Evolutionary conservation across 2,888 invertebrate genomes (phyloP).

Genomic region (Carterocephalus palaemon): DNA sequence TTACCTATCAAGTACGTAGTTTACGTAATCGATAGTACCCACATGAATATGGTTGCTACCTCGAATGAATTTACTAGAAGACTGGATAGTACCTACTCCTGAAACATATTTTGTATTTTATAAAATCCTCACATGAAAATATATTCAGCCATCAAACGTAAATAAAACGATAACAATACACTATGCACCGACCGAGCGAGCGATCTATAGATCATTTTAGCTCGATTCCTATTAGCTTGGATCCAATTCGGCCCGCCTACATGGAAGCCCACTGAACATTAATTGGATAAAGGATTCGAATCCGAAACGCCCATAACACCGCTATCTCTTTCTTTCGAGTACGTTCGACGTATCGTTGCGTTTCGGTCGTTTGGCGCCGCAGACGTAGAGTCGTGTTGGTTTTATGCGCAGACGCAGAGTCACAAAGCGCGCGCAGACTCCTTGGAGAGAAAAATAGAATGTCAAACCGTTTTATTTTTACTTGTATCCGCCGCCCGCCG

Average conservation of each 20-base stretch:
- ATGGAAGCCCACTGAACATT: slow-evolving; percentile 75
- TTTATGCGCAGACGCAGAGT: slow-evolving; percentile 63
- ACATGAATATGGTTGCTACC: slow-evolving; percentile 16
- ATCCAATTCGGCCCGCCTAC: slow-evolving; percentile 63
- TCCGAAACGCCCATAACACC: slow-evolving; percentile 61
- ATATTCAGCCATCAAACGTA: slow-evolving; percentile 68
- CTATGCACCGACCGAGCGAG: slow-evolving; percentile 56
- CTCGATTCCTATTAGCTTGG: slow-evolving; percentile 74
- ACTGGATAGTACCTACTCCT: not conserved
- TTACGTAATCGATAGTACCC: too few species aligned
- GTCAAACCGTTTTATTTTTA: slow-evolving; percentile 59
- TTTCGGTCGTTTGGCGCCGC: slow-evolving; percentile 40
- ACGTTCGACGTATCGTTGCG: slow-evolving; percentile 20
- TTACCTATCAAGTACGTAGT: too few species aligned
- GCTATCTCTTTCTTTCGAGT: slow-evolving; percentile 41
- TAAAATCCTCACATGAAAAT: slow-evolving; percentile 54
- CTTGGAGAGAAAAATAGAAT: slow-evolving; percentile 73
- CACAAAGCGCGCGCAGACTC: slow-evolving; percentile 64
- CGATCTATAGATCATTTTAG: slow-evolving; percentile 77
- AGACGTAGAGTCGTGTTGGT: slow-evolving; percentile 47
- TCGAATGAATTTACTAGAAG: slow-evolving; percentile 2
- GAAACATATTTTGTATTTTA: slow-evolving; percentile 34
- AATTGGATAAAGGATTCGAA: slow-evolving; percentile 70
- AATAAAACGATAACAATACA: slow-evolving; percentile 73
- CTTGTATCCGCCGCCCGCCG: slow-evolving; percentile 48